Percentiles rank a stretch among this genome's conserved stretches.
Conservation (phyloP, 2,888 invertebrate species). For the Ecliptopera silaceata region DNA sequence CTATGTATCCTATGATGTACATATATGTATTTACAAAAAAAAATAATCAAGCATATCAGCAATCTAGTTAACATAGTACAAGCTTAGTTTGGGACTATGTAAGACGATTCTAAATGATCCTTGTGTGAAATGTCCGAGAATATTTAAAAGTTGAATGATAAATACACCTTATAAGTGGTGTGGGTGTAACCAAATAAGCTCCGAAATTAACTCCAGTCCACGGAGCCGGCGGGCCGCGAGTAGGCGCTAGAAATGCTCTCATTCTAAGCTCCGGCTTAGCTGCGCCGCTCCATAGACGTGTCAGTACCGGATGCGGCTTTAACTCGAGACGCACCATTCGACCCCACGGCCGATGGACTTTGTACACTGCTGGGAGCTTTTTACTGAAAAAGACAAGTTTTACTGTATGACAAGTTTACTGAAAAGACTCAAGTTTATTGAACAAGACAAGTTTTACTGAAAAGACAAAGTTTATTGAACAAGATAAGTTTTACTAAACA, state of each 20-base stretch:
- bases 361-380: slow-evolving; percentile 90
- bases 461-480: slow-evolving; percentile 69
- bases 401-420: too few species aligned
- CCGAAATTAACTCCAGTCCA: slow-evolving; percentile 87
- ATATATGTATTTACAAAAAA: too few species aligned
- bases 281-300: slow-evolving; percentile 86
- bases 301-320: slow-evolving; percentile 92
- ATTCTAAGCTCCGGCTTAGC: slow-evolving; percentile 87
- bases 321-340: slow-evolving; percentile 86
- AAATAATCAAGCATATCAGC: too few species aligned
- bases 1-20: too few species aligned
- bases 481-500: background rate
- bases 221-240: slow-evolving; percentile 92
- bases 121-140: too few species aligned
- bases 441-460: background rate
- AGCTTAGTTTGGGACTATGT: too few species aligned
- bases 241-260: slow-evolving; percentile 88
- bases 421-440: too few species aligned
- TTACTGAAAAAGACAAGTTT: slow-evolving; percentile 66
- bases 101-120: too few species aligned
- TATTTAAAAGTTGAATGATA: too few species aligned
- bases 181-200: slow-evolving; percentile 88
- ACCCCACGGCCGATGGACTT: slow-evolving; percentile 88
- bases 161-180: slow-evolving; percentile 65
- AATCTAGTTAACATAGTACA: too few species aligned